Evolutionary conservation across 2,888 invertebrate genomes (phyloP).

Genomic region (Eristalis pertinax): DNA sequence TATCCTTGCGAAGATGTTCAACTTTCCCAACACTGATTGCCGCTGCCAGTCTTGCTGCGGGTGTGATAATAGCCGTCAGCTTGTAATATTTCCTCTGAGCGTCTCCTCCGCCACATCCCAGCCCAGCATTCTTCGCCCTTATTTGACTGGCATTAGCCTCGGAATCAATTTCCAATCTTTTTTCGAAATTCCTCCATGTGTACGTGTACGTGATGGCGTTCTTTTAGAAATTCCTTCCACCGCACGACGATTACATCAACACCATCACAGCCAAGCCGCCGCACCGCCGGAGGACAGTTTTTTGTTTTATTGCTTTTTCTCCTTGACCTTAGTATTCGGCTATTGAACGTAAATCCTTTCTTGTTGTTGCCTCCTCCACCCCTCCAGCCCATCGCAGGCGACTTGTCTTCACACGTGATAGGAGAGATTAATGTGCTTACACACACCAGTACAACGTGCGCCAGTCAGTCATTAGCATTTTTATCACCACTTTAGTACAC

Average conservation of each 20-base stretch:
- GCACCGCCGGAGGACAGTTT: slow-evolving; percentile 42
- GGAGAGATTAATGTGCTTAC: slow-evolving; percentile 63
- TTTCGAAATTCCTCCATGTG: background rate
- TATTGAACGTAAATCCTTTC: slow-evolving; percentile 54
- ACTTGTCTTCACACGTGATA: slow-evolving; percentile 48
- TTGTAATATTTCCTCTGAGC: slow-evolving; percentile 50
- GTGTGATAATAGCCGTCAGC: slow-evolving; percentile 68
- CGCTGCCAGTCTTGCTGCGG: slow-evolving; percentile 36
- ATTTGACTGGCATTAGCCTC: slow-evolving; percentile 50
- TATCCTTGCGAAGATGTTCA: slow-evolving; percentile 56
- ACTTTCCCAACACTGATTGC: slow-evolving; percentile 57
- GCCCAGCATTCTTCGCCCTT: slow-evolving; percentile 19
- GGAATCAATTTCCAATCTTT: slow-evolving; percentile 47
- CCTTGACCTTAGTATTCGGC: slow-evolving; percentile 16
- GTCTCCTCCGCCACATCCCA: background rate
- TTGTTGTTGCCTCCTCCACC: background rate
- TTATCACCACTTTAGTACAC: slow-evolving; percentile 68
- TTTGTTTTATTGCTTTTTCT: slow-evolving; percentile 49
- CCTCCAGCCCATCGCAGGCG: background rate
- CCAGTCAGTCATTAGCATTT: slow-evolving; percentile 68
- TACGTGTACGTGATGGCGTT: slow-evolving; percentile 14
- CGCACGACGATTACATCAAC: slow-evolving; percentile 43
- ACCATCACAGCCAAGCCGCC: background rate
- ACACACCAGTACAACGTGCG: slow-evolving; percentile 52
- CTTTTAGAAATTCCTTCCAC: slow-evolving; percentile 27